Base-by-base conservation (phyloP, 2,888 invertebrate genomes). In the Ashinkailepas kermadecensis region DNA sequence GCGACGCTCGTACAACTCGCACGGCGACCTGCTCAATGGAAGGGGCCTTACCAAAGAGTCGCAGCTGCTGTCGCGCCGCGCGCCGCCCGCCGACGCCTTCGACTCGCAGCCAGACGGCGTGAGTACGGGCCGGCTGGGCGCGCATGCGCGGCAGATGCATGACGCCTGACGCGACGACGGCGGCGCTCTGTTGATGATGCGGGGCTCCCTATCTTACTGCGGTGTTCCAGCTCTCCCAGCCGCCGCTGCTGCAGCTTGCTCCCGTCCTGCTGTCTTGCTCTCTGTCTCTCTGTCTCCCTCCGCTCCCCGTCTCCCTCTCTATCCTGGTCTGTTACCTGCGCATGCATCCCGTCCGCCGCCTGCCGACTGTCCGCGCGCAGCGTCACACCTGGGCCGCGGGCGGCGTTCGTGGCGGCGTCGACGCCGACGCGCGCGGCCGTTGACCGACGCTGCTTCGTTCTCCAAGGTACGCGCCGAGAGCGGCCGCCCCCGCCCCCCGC, bases 1-100 rank as follows among this genome's bases (percentile, higher is more conserved):
- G 82, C 91, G 95, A 86, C 91, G 96, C 86, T 96, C 97, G 82
- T 97, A 97, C 88, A 96, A 95, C 84, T 97, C 97, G 64, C 96
- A 97, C 88, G 95, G 94, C 81, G 97, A 97, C 23, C 90, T 95
- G 85, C 90, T 96, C 85, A 92, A 93, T 84, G 94, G 94, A 84
- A 89, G 91, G 81, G 84, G 83, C 78, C 81, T 94, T 90, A 96
- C 96, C 84, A 96, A 96, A 88, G 95, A 96, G 88, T 93, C 93
- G 85, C 92, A 93, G 86, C 89, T 96, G 84, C 90, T 94, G 84
- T 92, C 86, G 81, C 58, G 64, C 57, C 56, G 65, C 25, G 56
- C 67, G 58, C 56, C 80, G 65, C 58, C 70, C 39, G 67, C 70
- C 81, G 67, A 74, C 57, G n/a, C 70, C 58, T 18, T 23, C 56